Percentiles rank a stretch among this genome's conserved stretches.
Conservation (phyloP, 2,888 invertebrate genomes). For the Ichneumon xanthorius region DNA sequence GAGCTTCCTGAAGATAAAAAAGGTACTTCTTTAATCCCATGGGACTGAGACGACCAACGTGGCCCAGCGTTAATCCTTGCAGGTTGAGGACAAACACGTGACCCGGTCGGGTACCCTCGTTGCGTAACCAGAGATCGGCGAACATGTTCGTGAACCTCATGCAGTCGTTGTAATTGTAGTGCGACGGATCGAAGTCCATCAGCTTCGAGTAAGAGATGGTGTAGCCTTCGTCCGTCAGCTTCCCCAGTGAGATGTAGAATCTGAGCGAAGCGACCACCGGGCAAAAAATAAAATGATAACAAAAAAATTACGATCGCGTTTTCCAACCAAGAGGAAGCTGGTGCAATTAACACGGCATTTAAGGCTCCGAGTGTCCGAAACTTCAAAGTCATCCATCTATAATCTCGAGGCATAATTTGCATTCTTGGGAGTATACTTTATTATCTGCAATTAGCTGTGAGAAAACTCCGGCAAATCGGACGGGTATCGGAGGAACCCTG, state of each 20-base stretch:
- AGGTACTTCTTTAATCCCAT: slow-evolving; percentile 89
- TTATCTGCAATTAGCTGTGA: not conserved
- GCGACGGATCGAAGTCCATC: slow-evolving; percentile 87
- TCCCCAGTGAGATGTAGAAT: slow-evolving; percentile 84
- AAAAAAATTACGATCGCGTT: not conserved
- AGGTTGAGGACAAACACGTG: slow-evolving; percentile 89
- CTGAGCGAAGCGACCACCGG: slow-evolving; percentile 72
- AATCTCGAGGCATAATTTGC: not conserved
- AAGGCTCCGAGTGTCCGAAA: not conserved
- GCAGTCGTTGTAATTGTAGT: slow-evolving; percentile 86
- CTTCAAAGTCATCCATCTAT: not conserved
- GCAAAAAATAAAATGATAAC: not conserved
- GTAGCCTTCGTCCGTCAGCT: slow-evolving; percentile 87
- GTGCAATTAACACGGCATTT: not conserved
- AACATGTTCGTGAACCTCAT: slow-evolving; percentile 87
- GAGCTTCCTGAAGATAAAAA: slow-evolving; percentile 90
- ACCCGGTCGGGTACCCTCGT: slow-evolving; percentile 88
- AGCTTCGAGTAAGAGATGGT: slow-evolving; percentile 86
- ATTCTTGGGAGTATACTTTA: not conserved
- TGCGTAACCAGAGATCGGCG: slow-evolving; percentile 87
- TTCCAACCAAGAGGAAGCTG: not conserved
- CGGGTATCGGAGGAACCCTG: not conserved
- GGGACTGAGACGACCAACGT: slow-evolving; percentile 88
- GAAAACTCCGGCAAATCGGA: not conserved
- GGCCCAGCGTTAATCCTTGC: slow-evolving; percentile 87